phyloP scores from a whole-genome alignment of 1,140 invertebrate species.

The Phymastichus coffea region DNA sequence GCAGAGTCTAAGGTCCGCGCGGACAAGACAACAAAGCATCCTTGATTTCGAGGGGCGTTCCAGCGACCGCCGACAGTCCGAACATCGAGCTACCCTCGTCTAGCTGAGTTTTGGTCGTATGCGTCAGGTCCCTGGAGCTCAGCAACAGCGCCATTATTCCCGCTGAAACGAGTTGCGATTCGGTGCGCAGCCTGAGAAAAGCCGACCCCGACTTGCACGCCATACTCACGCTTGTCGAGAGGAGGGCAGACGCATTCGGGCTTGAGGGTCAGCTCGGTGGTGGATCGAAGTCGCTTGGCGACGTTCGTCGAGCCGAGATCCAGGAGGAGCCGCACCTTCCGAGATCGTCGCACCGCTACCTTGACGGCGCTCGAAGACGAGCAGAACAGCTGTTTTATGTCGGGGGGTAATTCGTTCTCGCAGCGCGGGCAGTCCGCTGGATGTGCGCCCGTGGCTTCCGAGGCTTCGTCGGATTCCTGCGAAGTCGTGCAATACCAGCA shows the following conservation, averaged over 20 bases:
- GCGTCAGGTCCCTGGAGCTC: slow-evolving; percentile 28
- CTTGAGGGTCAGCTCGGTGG: slow-evolving; percentile 38
- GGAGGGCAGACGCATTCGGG: slow-evolving; percentile 43
- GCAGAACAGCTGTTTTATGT: slow-evolving; percentile 46
- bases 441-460: neutral
- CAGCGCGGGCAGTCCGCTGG: slow-evolving; percentile 43
- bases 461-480: neutral
- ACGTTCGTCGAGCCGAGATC: slow-evolving; percentile 32
- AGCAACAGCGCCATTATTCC: slow-evolving; percentile 44
- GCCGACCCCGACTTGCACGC: no score
- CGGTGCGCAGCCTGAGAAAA: neutral
- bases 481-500: no score
- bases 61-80: slow-evolving; percentile 32
- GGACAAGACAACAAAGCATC: slow-evolving; percentile 32
- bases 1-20: no score
- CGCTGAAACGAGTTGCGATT: slow-evolving; percentile 35
- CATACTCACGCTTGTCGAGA: slow-evolving; percentile 47
- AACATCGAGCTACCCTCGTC: slow-evolving; percentile 40
- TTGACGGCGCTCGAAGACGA: slow-evolving; percentile 43
- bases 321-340: slow-evolving; percentile 43
- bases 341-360: slow-evolving; percentile 43
- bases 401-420: slow-evolving; percentile 38
- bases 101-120: slow-evolving; percentile 32
- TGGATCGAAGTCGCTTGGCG: slow-evolving; percentile 37
- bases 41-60: slow-evolving; percentile 33